These are phyloP conservation scores for Arctia plantaginis DNA, from an alignment of 2,888 invertebrate species.

Conservation along the genomic window DNA sequence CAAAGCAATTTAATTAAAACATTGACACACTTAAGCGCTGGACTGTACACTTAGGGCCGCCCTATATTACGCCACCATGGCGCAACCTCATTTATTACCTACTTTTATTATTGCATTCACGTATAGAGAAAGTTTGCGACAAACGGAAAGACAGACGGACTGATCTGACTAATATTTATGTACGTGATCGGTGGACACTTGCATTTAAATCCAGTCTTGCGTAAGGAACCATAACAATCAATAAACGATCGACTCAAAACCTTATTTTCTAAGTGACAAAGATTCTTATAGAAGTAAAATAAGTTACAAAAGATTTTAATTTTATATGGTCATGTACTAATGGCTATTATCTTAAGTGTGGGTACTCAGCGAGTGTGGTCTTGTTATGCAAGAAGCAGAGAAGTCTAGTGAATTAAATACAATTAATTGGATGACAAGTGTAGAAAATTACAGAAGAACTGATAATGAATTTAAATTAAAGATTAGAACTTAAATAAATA, in stretches of 20 bases:
- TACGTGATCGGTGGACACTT: constrained; percentile 72
- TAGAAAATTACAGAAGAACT: constrained; percentile 10
- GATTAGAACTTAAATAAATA: constrained; percentile 5
- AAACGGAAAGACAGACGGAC: constrained; percentile 71
- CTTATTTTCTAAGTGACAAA: constrained; percentile 43
- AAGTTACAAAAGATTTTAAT: constrained; percentile 29
- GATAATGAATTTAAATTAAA: constrained; percentile 1
- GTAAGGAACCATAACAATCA: constrained; percentile 50
- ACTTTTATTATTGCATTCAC: constrained; percentile 70
- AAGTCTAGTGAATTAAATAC: constrained; percentile 30
- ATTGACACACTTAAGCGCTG: constrained; percentile 69
- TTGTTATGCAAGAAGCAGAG: constrained; percentile 46
- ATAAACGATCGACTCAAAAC: constrained; percentile 44
- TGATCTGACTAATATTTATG: constrained; percentile 54
- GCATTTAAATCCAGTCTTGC: constrained; percentile 64
- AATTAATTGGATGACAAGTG: constrained; percentile 29
- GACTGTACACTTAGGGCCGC: constrained; percentile 63
- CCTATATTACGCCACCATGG: constrained; percentile 40
- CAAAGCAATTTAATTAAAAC: constrained; percentile 65
- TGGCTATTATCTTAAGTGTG: constrained; percentile 40
- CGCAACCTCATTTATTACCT: constrained; percentile 48
- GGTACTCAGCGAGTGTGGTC: constrained; percentile 38
- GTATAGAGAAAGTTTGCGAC: constrained; percentile 76
- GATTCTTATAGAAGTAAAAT: constrained; percentile 23
- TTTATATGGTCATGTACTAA: constrained; percentile 40